Evolutionary conservation across 2,888 invertebrate species (phyloP).

Genomic region (Isoperla grammatica): DNA sequence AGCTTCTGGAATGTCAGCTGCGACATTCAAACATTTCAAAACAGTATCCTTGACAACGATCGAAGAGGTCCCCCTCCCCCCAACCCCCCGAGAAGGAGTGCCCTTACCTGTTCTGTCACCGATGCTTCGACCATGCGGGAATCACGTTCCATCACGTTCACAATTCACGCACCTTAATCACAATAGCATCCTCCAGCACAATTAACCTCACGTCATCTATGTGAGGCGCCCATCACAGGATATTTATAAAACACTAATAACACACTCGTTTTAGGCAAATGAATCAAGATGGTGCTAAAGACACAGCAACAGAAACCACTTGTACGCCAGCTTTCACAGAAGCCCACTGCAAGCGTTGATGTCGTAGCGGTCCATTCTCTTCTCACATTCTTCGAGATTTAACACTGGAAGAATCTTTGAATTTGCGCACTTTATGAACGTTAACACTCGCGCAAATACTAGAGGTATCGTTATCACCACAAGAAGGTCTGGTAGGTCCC

Average conservation of each 20-base stretch:
- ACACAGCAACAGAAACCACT: background rate
- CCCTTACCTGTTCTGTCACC: conserved; percentile 19
- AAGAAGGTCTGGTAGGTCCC: too few species aligned
- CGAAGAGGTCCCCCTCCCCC: background rate
- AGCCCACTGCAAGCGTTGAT: background rate
- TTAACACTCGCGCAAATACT: too few species aligned
- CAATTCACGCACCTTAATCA: background rate
- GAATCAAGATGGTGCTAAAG: conserved; percentile 6
- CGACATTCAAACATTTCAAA: too few species aligned
- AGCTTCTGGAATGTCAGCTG: too few species aligned
- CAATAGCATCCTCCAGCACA: background rate
- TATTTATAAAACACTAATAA: background rate
- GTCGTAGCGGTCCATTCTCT: background rate
- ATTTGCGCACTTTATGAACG: too few species aligned
- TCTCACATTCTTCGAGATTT: background rate
- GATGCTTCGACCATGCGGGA: conserved; percentile 19
- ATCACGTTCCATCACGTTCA: conserved; percentile 22
- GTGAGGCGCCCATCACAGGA: too few species aligned
- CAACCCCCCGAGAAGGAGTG: background rate
- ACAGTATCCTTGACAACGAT: too few species aligned
- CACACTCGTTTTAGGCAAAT: background rate
- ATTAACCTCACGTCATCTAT: background rate
- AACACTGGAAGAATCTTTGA: background rate
- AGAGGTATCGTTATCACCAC: too few species aligned
- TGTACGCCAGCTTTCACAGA: conserved; percentile 10